Base-by-base conservation (phyloP, 2,888 invertebrate genomes). In the Tetragonisca angustula region DNA sequence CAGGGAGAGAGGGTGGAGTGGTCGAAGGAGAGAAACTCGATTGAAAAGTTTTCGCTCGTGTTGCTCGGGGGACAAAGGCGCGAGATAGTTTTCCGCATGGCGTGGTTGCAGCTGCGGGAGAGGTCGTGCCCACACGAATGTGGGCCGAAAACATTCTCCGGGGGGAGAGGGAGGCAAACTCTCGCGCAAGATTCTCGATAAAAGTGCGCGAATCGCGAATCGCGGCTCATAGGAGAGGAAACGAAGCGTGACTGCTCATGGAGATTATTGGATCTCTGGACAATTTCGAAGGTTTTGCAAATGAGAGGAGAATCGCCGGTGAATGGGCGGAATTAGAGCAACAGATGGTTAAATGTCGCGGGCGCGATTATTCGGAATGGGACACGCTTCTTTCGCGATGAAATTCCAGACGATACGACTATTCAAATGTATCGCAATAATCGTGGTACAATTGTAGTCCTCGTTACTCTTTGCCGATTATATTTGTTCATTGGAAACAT, bases 11-110 rank as follows among this genome's bases (percentile, higher is more conserved):
- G 19, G 43, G 43, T 1, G 0, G 43, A 9, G 43, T 43, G 43
- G 2, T 17, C 62, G 75, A 86, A 88, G 43, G 9, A 43, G 43
- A 43, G 86, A 81, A 88, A 88, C 86, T 88, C 88, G 88, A 88
- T 88, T 88, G 88, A 88, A 88, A 88, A 88, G 88, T 88, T 88
- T 88, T 78, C 82, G 80, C 73, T 81, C 68, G 76, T 77, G 72
- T 78, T 61, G 81, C 88, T 59, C 71, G 69, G 59, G 62, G 19
- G 56, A 69, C 72, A 64, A 70, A 64, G 54, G 54, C 79, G 79
- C 74, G 77, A 73, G 88, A 88, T 87, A 86, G 87, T 88, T 88
- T 87, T 84, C 86, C 80, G 82, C 79, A 64, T 67, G 79, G 76
- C 75, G 78, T 76, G 68, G 79, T 68, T 64, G 75, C 85, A 85